Evolutionary conservation across 2,113 vertebrate genomes (phyloP).

Genomic region (Gasterosteus aculeatus): DNA sequence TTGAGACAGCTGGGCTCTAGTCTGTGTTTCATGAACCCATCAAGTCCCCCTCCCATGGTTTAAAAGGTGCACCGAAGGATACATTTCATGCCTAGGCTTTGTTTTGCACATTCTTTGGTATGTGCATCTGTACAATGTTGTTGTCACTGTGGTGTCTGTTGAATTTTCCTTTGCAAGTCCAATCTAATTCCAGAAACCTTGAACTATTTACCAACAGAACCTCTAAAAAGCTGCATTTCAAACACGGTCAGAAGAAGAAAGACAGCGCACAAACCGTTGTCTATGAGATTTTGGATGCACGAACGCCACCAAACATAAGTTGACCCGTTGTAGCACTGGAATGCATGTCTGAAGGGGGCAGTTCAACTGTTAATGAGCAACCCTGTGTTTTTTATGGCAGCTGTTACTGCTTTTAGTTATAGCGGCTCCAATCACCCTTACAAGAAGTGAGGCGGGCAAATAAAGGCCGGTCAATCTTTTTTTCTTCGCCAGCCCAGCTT

Average conservation of each 20-base stretch:
- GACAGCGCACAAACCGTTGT: not conserved
- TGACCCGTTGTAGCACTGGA: slow-evolving; percentile 26
- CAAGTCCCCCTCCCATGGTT: slow-evolving; percentile 3
- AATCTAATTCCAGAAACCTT: not conserved
- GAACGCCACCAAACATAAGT: not conserved
- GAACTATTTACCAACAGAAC: not conserved
- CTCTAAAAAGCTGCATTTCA: not conserved
- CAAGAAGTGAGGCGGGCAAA: slow-evolving; percentile 49
- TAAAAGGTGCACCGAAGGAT: slow-evolving; percentile 3
- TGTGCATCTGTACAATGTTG: not conserved
- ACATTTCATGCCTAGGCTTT: not conserved
- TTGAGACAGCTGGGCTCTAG: slow-evolving; percentile 10
- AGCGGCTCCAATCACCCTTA: slow-evolving; percentile 48
- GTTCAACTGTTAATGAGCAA: slow-evolving; percentile 41
- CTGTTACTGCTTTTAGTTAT: slow-evolving; percentile 42
- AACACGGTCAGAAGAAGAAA: not conserved
- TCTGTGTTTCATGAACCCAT: slow-evolving; percentile 27
- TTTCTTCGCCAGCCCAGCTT: slow-evolving; percentile 52
- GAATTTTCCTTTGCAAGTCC: not conserved
- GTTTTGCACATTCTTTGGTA: not conserved
- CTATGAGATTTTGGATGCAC: not conserved
- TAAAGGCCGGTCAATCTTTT: slow-evolving; percentile 48
- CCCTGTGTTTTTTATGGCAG: slow-evolving; percentile 64
- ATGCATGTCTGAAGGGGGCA: slow-evolving; percentile 36
- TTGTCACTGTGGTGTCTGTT: not conserved